Conservation (phyloP, 2,113 vertebrate genomes). For the Ornithorhynchus anatinus region DNA sequence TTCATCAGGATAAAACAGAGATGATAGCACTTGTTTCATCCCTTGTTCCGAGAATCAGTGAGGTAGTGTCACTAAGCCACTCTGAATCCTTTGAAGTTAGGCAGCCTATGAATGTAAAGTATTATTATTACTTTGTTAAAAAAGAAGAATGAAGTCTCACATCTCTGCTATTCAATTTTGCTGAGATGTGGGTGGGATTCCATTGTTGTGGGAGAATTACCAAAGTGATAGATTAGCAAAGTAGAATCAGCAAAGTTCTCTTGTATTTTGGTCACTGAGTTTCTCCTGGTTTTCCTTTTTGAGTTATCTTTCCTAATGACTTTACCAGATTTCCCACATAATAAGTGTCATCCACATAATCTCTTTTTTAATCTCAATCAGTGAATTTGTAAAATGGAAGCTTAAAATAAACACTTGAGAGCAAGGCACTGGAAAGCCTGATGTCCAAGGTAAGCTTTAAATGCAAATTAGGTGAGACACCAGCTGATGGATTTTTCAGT, state of each 20-base stretch:
- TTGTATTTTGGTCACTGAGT: background rate
- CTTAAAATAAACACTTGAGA: constrained; percentile 14
- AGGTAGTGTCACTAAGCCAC: background rate
- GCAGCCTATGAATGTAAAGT: no score
- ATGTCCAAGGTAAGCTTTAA: background rate
- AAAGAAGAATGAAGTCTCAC: background rate
- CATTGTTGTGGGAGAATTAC: no score
- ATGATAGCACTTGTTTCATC: no score
- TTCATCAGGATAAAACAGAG: background rate
- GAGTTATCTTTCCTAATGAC: background rate
- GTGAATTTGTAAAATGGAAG: background rate
- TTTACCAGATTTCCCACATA: background rate
- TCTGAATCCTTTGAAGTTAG: background rate
- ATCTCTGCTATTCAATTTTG: background rate
- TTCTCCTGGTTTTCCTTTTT: background rate
- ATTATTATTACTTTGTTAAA: background rate
- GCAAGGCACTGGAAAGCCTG: background rate
- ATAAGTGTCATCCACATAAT: background rate
- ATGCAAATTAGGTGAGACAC: background rate
- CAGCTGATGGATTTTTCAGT: background rate
- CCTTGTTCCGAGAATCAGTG: background rate
- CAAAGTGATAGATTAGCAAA: background rate
- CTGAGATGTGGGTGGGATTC: background rate
- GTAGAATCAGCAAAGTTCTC: background rate
- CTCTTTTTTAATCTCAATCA: background rate